Evolutionary conservation across 2,113 vertebrate genomes (phyloP), one percentile per base, ranked within the genome.

Genomic region (Pyrgilauda ruficollis): DNA sequence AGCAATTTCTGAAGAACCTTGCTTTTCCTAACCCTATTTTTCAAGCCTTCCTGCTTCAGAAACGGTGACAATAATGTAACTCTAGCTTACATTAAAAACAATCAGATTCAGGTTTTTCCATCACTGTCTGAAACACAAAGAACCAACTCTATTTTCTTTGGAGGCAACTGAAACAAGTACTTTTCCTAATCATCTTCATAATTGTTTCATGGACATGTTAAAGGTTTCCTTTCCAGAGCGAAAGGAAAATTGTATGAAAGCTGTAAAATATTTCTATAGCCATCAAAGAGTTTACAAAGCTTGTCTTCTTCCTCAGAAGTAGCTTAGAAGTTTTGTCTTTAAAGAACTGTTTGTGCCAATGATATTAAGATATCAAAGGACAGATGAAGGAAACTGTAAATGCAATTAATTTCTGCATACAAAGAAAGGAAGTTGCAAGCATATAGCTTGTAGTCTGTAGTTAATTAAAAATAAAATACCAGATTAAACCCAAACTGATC

Each of bases 91-190:
- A 95, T 26, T 77, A 67, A 87, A 95, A 96, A 94, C 89, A 97
- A 95, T 93, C 68, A 59, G 39, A 90, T 93, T 70, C 79, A 67
- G 46, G 24, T 59, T 95, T 94, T 96, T 91, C 94, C 70, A 96
- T 80, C 67, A 28, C 90, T 95, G 53, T 87, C 81, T 74, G 72
- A 89, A 94, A 90, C 75, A 96, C 95, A 97, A 96, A 92, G 91
- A 90, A 74, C 55, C 27, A 90, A 80, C 90, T 95, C 87, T 96
- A 95, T 97, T 97, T 96, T 97, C 87, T 95, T 95, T 96, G 95
- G 95, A 96, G 92, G 92, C 90, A 90, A 96, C 95, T 96, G 90
- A 96, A 96, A 96, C 93, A 78, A 92, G 80, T 16, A 94, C 83
- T 95, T 96, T 75, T 93, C 55, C 89, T 96, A 76, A 95, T 83